These are phyloP conservation scores for Rhyacichthys aspro DNA, from an alignment of 2,797 vertebrate genomes.

Conservation along the genomic window DNA sequence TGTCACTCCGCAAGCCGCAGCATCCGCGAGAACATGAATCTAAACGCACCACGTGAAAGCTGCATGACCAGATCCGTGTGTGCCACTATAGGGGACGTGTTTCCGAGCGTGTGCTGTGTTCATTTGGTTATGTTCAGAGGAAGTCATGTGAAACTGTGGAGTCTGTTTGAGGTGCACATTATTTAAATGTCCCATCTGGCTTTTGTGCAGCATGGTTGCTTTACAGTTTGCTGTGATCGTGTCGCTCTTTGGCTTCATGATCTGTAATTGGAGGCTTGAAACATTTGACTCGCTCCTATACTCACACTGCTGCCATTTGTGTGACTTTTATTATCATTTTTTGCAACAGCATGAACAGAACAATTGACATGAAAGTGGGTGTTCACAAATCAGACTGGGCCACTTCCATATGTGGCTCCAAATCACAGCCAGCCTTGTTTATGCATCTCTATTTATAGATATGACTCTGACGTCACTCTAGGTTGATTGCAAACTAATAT, in stretches of 20 bases:
- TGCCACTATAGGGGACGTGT: conserved; percentile 32
- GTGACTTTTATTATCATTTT: background rate
- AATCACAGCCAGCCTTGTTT: background rate
- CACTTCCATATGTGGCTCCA: background rate
- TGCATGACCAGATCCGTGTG: conserved; percentile 33
- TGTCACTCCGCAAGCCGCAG: conserved; percentile 29
- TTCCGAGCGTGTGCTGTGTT: conserved; percentile 18
- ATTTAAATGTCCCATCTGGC: conserved; percentile 36
- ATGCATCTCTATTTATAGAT: background rate
- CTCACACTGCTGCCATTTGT: background rate
- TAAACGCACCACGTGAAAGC: conserved; percentile 28
- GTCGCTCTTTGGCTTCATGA: conserved; percentile 22
- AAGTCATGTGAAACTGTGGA: conserved; percentile 27
- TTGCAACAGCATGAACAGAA: background rate
- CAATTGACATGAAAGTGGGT: background rate
- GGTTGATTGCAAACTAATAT: background rate
- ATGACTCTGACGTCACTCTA: background rate
- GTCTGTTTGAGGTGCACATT: conserved; percentile 21
- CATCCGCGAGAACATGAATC: conserved; percentile 37
- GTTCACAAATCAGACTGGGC: background rate
- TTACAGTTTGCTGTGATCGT: conserved; percentile 20
- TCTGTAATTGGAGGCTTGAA: conserved; percentile 17
- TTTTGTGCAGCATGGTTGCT: conserved; percentile 11
- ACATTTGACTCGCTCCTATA: conserved; percentile 8
- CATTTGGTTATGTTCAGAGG: conserved; percentile 31